Percentiles rank a stretch among this genome's conserved stretches.
phyloP scores from a whole-genome alignment of 2,113 vertebrate species.

The Triplophysa siluroides region DNA sequence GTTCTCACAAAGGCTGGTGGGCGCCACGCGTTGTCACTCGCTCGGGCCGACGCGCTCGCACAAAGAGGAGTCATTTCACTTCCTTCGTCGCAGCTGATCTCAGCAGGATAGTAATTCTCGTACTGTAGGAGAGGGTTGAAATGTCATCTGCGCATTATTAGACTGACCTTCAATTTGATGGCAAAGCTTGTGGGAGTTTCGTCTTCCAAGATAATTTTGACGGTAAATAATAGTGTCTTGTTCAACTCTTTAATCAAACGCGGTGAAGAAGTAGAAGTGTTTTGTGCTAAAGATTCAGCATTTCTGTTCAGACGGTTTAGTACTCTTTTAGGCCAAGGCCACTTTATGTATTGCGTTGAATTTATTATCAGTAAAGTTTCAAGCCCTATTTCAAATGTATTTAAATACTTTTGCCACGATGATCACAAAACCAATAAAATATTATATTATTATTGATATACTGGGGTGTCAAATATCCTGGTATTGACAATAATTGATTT shows the following conservation, averaged over 20 bases:
- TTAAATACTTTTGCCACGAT: too few relatives aligned
- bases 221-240: slow-evolving; percentile 37
- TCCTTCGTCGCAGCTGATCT: slow-evolving; percentile 41
- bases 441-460: too few relatives aligned
- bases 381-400: too few relatives aligned
- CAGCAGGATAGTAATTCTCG: slow-evolving; percentile 46
- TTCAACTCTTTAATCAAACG: slow-evolving; percentile 36
- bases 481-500: too few relatives aligned
- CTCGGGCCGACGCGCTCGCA: slow-evolving; percentile 16
- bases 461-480: too few relatives aligned
- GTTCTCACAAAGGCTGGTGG: slow-evolving; percentile 36
- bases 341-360: too few relatives aligned
- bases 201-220: slow-evolving; percentile 36
- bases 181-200: slow-evolving; percentile 30
- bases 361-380: too few relatives aligned
- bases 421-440: too few relatives aligned
- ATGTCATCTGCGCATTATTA: slow-evolving; percentile 48
- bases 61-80: slow-evolving; percentile 38
- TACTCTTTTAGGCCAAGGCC: neutral
- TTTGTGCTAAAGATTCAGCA: neutral
- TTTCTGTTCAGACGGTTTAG: neutral
- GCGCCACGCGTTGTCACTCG: slow-evolving; percentile 32
- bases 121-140: slow-evolving; percentile 46
- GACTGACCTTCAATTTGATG: slow-evolving; percentile 56
- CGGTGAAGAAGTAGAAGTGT: slow-evolving; percentile 11